Base-by-base conservation (phyloP, 2,888 invertebrate genomes). In the Emesis russula region DNA sequence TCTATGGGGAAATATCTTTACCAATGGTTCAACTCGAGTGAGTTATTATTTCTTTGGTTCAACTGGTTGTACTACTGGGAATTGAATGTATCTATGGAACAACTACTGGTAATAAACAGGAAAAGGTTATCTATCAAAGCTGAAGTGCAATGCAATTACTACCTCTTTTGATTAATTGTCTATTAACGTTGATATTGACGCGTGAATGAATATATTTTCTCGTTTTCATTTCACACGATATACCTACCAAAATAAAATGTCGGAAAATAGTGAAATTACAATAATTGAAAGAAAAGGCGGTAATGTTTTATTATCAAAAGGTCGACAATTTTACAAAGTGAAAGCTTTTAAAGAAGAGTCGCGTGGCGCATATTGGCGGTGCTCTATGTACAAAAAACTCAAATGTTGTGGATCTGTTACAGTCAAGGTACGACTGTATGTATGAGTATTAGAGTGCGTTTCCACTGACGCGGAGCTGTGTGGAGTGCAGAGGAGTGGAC, bases 371-470 rank as follows among this genome's bases (percentile, higher is more conserved):
- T 44, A 44, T 44, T 44, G 44, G 44, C 44, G 44, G 44, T 44
- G 9, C 44, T 44, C 11, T 44, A 44, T 44, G 25, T 63, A 33
- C 15, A 71, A 71, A 71, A 36, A 71, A 33, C 33, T 70, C 3
- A 31, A 36, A 33, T 25, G 25, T 25, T 70, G 70, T 70, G 70
- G 70, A 70, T 70, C 70, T 53, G 58, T 58, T 53, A 76, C 75
- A 76, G 75, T 76, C 53, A 76, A 76, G 75, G 31, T 75, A 75
- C 76, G 76, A 76, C 31, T 77, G 77, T 63, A 77, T 77, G 77
- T 77, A 77, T 58, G 63, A 77, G 77, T 41, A 77, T 63, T n/a
- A 77, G 77, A 75, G 75, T 48, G 75, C 31, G 48, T 75, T 75
- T 58, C 58, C 58, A 63, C 9, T 63, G 36, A 58, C 7, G 31